These are phyloP conservation scores for Sclerurus mexicanus DNA, from an alignment of 2,113 vertebrate species.

Conservation along the genomic window DNA sequence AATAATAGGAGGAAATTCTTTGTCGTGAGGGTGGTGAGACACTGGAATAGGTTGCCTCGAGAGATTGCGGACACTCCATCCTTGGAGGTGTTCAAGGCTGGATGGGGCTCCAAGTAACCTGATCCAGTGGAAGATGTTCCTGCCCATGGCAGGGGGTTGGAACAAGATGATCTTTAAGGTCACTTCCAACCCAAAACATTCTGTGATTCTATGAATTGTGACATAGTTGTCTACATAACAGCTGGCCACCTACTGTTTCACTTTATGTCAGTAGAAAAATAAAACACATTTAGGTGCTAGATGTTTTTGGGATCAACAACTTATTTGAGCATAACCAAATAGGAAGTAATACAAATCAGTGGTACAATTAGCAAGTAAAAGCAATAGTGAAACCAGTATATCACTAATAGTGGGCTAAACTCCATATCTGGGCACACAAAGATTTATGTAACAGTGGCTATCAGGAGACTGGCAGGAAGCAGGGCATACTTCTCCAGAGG, in stretches of 20 bases:
- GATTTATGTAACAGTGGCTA: rapidly evolving
- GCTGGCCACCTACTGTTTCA: not conserved
- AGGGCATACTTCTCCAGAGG: not conserved
- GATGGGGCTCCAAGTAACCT: not conserved
- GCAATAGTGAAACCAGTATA: not conserved
- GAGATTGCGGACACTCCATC: no score
- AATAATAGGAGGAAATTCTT: not conserved
- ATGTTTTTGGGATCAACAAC: not conserved
- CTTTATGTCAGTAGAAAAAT: not conserved
- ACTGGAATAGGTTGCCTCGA: not conserved
- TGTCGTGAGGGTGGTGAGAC: not conserved
- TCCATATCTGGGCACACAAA: not conserved
- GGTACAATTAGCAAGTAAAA: not conserved
- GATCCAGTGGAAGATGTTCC: not conserved
- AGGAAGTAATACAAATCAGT: not conserved
- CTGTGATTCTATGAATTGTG: not conserved
- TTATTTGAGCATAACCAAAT: not conserved
- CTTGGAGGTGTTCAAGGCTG: not conserved
- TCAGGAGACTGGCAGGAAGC: not conserved
- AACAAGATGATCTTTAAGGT: not conserved
- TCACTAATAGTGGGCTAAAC: not conserved
- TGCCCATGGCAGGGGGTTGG: not conserved
- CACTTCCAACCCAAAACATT: not conserved
- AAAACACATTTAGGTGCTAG: not conserved
- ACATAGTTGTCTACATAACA: not conserved